Percentiles rank a stretch among this genome's conserved stretches.
These are phyloP conservation scores for Microtus oregoni DNA, from an alignment of 2,113 vertebrate genomes.

Conservation along the genomic window DNA sequence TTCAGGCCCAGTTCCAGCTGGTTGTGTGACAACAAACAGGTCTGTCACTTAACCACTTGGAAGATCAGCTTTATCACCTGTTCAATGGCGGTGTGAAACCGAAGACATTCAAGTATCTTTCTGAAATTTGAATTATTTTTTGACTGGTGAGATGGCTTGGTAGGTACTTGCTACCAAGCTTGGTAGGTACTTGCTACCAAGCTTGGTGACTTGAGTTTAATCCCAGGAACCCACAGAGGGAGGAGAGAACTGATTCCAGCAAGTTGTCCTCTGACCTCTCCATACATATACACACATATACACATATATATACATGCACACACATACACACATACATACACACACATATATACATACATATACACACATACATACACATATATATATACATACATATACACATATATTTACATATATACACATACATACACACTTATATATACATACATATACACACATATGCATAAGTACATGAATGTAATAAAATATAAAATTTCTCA, in stretches of 20 bases:
- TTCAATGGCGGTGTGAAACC: neutral
- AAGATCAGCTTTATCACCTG: neutral
- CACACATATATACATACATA: too few relatives aligned
- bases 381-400: neutral
- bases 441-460: neutral
- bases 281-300: neutral
- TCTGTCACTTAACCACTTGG: neutral
- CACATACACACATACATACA: neutral
- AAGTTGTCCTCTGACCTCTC: neutral
- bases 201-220: neutral
- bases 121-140: neutral
- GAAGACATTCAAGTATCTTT: neutral
- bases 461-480: neutral
- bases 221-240: neutral
- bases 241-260: neutral
- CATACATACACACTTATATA: too few relatives aligned
- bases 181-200: neutral
- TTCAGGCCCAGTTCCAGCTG: neutral
- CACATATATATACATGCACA: neutral
- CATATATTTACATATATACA: neutral
- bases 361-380: too few relatives aligned
- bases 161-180: neutral
- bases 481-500: neutral
- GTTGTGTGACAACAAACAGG: neutral
- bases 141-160: neutral